Conservation (phyloP, 2,113 vertebrate species). For the Tachuris rubrigastra region DNA sequence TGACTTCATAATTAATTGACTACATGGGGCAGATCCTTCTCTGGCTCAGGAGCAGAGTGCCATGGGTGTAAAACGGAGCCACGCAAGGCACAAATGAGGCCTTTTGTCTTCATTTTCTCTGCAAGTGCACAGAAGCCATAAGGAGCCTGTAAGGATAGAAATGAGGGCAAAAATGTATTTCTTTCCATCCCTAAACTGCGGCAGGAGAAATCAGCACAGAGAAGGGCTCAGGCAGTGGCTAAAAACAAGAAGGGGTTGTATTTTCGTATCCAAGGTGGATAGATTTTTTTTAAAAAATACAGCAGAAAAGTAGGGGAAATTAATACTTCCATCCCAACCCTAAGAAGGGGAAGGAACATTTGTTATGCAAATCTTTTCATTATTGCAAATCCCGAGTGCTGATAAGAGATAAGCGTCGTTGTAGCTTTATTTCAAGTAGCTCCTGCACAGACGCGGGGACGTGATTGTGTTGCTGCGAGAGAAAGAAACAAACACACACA, state of each 20-base stretch:
- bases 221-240: neutral
- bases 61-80: neutral
- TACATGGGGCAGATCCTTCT: neutral
- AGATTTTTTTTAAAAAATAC: neutral
- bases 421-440: slow-evolving; percentile 60
- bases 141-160: neutral
- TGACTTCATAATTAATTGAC: slow-evolving; percentile 64
- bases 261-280: neutral
- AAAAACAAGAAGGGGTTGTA: neutral
- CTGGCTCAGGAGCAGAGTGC: neutral
- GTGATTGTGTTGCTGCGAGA: slow-evolving; percentile 20
- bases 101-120: slow-evolving; percentile 24
- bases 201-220: neutral
- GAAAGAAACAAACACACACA: slow-evolving; percentile 43
- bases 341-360: slow-evolving; percentile 59
- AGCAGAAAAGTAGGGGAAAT: slow-evolving; percentile 55
- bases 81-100: neutral
- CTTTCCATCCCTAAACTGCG: neutral
- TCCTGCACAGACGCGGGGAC: neutral
- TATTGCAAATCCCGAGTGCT: slow-evolving; percentile 66
- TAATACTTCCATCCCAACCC: slow-evolving; percentile 61
- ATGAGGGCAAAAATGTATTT: neutral
- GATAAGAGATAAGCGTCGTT: slow-evolving; percentile 71
- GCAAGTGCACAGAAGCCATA: neutral
- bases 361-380: slow-evolving; percentile 76